A percentile compares a stretch with the other conserved stretches of the same genome.
Conservation (phyloP, 2,797 vertebrate species). For the Acrossocheilus fasciatus region DNA sequence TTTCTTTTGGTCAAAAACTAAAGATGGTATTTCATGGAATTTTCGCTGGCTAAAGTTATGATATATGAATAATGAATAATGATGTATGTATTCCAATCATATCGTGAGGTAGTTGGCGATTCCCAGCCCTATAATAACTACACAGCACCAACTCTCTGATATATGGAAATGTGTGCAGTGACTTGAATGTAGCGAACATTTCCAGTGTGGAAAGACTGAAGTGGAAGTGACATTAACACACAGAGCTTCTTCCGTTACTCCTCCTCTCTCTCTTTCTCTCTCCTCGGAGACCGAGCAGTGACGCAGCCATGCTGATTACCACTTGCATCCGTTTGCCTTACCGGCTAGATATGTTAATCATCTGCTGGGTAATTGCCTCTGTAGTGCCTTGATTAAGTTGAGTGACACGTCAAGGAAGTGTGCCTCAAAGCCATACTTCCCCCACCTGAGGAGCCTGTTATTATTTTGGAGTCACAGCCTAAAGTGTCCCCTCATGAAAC, state of each 20-base stretch:
- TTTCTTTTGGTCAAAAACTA: not conserved
- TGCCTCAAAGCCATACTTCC: slow-evolving; percentile 68
- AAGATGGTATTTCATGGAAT: not conserved
- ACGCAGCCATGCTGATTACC: slow-evolving; percentile 68
- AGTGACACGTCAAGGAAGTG: slow-evolving; percentile 61
- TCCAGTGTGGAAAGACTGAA: slow-evolving; percentile 27
- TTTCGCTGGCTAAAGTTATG: not conserved
- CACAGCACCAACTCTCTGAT: not conserved
- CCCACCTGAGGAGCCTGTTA: slow-evolving; percentile 67
- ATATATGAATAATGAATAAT: not conserved
- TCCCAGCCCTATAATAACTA: not conserved
- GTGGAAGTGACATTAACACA: slow-evolving; percentile 59
- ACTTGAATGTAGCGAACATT: slow-evolving; percentile 4
- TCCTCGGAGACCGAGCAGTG: slow-evolving; percentile 55
- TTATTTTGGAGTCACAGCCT: slow-evolving; percentile 67
- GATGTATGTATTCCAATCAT: not conserved
- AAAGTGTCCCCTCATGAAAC: slow-evolving; percentile 70
- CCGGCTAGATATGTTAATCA: slow-evolving; percentile 69
- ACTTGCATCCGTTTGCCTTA: slow-evolving; percentile 62
- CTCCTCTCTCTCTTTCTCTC: slow-evolving; percentile 17
- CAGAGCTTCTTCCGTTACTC: slow-evolving; percentile 16
- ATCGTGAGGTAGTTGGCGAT: not conserved
- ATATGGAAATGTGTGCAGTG: slow-evolving; percentile 6
- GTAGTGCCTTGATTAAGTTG: slow-evolving; percentile 68
- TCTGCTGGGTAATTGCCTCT: slow-evolving; percentile 72